Base-by-base conservation (phyloP, 2,888 invertebrate species). In the Frankliniella intonsa region DNA sequence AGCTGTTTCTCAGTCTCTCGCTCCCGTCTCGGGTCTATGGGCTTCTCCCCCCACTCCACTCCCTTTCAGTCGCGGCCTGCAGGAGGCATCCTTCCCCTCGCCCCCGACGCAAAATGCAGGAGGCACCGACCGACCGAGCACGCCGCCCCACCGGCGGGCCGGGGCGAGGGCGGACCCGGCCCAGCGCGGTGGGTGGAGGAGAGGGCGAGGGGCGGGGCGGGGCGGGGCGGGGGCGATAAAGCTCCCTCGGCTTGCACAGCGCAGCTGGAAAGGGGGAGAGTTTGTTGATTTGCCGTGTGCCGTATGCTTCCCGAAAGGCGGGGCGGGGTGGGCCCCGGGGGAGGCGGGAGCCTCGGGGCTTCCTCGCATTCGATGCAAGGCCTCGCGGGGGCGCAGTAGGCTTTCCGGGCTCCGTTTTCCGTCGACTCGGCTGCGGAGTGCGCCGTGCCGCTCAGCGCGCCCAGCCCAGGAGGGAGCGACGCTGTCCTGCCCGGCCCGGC, bases 261-360 rank as follows among this genome's bases (percentile, higher is more conserved):
- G 69, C 8, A 25, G 22, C 11, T 22, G 8, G 69, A 12, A 25
- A 25, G 22, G 25, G 25, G 69, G 22, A 10, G 69, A 25, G 69
- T 76, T 76, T 76, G 69, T 76, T 76, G 69, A 25, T 76, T 76
- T 76, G 69, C 69, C 69, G 12, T 12, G 69, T 25, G 69, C 25
- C 69, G 69, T 76, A 76, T 76, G 69, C 69, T 76, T 25, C 12
- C 69, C 69, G 25, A 25, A 76, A 25, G 25, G 25, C 19, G 62
- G 7, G 1, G 62, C 62, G 62, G 11, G 62, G 62, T 17, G 17
- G 62, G 11, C 19, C 62, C 14, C 19, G 11, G 62, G 14, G 62
- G 55, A 17, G 55, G 55, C 17, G 55, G 14, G 55, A 8, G 55
- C 38, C 38, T 38, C 38, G 38, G 55, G 55, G 55, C 12, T 55